Percentiles rank a stretch among this genome's conserved stretches.
Evolutionary conservation across 2,888 invertebrate genomes (phyloP).

Genomic region (Dilophus febrilis): DNA sequence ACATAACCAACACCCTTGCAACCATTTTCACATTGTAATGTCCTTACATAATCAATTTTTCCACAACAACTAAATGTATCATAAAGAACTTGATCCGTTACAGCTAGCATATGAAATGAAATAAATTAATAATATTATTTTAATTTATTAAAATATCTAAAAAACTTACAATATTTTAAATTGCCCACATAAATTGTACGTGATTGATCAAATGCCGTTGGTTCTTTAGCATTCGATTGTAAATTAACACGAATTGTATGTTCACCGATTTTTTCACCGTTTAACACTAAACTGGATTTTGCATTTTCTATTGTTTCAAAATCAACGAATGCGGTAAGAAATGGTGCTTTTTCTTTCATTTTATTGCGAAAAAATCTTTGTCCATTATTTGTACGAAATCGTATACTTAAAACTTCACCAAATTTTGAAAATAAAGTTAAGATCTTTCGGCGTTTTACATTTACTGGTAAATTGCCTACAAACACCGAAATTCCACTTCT

Average conservation of each 20-base stretch:
- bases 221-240: conserved; percentile 10
- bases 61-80: conserved; percentile 27
- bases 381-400: conserved; percentile 23
- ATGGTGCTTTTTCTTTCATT: conserved; percentile 14
- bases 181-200: conserved; percentile 26
- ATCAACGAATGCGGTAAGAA: conserved; percentile 24
- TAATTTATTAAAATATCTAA: not conserved
- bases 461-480: conserved; percentile 26
- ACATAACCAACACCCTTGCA: conserved; percentile 26
- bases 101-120: conserved; percentile 15
- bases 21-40: conserved; percentile 21
- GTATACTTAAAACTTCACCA: conserved; percentile 19
- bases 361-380: conserved; percentile 13
- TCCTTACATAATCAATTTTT: conserved; percentile 26
- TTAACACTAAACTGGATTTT: conserved; percentile 18
- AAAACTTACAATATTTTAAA: conserved; percentile 23
- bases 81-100: conserved; percentile 23
- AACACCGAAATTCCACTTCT: conserved; percentile 16
- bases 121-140: not conserved
- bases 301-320: conserved; percentile 17
- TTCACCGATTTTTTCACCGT: conserved; percentile 22
- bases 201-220: conserved; percentile 15
- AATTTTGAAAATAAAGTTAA: conserved; percentile 17
- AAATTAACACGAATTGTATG: conserved; percentile 22
- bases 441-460: conserved; percentile 24